phyloP scores from a whole-genome alignment of 2,888 invertebrate genomes.

The Melieria picta region DNA sequence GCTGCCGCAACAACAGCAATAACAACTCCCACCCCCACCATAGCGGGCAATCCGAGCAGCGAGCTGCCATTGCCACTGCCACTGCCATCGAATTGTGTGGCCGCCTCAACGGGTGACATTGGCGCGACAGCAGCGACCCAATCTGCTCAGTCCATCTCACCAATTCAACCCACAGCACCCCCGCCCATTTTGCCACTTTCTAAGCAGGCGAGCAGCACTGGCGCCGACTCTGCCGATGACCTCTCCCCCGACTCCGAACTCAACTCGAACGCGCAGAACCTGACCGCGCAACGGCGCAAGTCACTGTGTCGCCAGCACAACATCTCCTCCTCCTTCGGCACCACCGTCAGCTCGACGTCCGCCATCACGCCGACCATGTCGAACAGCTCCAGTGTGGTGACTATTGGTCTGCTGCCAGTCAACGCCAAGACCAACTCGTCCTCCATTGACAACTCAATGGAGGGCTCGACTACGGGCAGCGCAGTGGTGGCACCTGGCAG shows the following conservation, averaged over 20 bases:
- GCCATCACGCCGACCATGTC: conserved; percentile 62
- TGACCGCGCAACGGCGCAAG: conserved; percentile 64
- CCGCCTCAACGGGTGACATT: neutral
- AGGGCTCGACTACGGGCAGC: conserved; percentile 27
- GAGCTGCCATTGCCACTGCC: conserved; percentile 8
- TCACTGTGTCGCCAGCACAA: conserved; percentile 65
- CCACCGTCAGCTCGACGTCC: conserved; percentile 58
- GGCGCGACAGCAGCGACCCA: neutral
- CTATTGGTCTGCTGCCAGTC: conserved; percentile 53
- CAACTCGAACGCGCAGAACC: conserved; percentile 61
- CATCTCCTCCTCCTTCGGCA: conserved; percentile 64
- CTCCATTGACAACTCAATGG: conserved; percentile 46
- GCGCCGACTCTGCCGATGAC: conserved; percentile 55
- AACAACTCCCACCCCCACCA: neutral
- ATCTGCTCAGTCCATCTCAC: neutral
- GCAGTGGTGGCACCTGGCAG: conserved; percentile 31
- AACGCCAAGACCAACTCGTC: conserved; percentile 47
- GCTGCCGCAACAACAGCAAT: neutral
- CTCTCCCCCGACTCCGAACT: conserved; percentile 60
- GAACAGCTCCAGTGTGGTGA: conserved; percentile 60
- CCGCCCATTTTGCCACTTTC: conserved; percentile 19
- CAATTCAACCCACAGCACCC: neutral
- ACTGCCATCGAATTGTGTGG: neutral
- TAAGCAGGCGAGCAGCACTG: conserved; percentile 43
- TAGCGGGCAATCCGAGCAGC: neutral